Base-by-base conservation (phyloP, 2,888 invertebrate genomes). In the Stegophylla sp. region DNA sequence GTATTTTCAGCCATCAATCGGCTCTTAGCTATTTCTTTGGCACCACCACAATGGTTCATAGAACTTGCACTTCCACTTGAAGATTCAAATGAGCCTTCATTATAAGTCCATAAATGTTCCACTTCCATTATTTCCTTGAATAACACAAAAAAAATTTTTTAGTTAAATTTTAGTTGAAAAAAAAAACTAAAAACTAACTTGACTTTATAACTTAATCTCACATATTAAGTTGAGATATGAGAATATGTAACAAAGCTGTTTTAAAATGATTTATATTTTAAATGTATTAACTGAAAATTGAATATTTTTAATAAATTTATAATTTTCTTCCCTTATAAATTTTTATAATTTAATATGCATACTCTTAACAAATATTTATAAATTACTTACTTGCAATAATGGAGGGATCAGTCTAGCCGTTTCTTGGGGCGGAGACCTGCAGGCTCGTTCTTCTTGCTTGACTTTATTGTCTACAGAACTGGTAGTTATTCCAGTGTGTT, bases 41-140 rank as follows among this genome's bases (percentile, higher is more conserved):
- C 79, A 41, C 73, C 73, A 56, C 81, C 73, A 71, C 69, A 67
- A 74, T 69, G 64, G 12, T 75, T 81, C 56, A 81, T 69, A 48
- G 83, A 83, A 51, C 73, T 76, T 61, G 72, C 82, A 74, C 66
- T 81, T 20, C 66, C 67, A 61, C 61, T 82, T n/a, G 83, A 67
- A 12, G 75, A 81, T 59, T 94, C 94, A 71, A 79, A 79, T 23
- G 79, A 67, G 26, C 92, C 91, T 87, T 95, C 95, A 86, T 93
- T 95, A 88, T 94, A 95, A 86, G 96, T 95, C 96, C 96, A 96
- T 81, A 96, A 89, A 88, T 96, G 96, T 87, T 96, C 96, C 86
- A 96, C 96, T 86, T 96, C 95, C 93, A 96, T 95, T 88, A 96
- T 96, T 89, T 96, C 96, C 92, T 95, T 87, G 0, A 87, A 84